phyloP scores from a whole-genome alignment of 2,797 vertebrate species.

The Cheirogaleus major region DNA sequence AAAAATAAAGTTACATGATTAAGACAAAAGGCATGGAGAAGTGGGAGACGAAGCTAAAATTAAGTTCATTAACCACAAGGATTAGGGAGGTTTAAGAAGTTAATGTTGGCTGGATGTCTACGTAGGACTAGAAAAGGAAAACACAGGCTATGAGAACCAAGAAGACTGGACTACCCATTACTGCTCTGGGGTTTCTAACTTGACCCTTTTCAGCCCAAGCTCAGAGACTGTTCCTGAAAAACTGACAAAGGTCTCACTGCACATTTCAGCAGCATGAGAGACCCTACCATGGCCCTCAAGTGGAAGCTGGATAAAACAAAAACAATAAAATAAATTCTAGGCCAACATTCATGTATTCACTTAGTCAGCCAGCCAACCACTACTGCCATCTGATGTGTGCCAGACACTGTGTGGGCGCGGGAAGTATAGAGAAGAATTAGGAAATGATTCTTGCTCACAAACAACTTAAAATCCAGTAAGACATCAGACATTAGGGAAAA shows the following conservation, averaged over 20 bases:
- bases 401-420: background rate
- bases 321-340: background rate
- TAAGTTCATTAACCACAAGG: background rate
- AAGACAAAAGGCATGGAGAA: background rate
- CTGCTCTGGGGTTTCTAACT: background rate
- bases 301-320: background rate
- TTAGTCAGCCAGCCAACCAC: background rate
- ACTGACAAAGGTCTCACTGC: background rate
- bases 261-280: background rate
- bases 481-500: background rate
- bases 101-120: background rate
- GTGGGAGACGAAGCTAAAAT: background rate
- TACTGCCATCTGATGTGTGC: background rate
- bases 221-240: background rate
- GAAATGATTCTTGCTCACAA: background rate
- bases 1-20: background rate
- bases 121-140: background rate
- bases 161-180: background rate
- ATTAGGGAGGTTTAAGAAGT: background rate
- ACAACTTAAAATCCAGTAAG: background rate
- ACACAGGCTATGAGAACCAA: background rate
- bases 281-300: background rate
- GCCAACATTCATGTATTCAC: background rate
- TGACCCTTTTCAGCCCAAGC: background rate
- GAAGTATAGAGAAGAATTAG: background rate